Conservation (phyloP, 2,888 invertebrate species). For the Lasioglossum marginatum region DNA sequence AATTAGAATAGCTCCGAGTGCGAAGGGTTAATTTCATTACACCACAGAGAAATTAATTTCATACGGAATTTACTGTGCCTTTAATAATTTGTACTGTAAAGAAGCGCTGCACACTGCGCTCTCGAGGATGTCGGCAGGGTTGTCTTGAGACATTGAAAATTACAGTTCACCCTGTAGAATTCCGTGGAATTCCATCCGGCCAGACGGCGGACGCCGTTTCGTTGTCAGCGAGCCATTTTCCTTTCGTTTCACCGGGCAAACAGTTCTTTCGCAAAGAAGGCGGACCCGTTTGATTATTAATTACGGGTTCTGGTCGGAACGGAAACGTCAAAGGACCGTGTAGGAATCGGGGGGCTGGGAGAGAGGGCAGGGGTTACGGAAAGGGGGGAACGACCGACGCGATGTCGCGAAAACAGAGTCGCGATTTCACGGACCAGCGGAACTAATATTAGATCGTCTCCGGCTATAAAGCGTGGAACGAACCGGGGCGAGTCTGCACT, state of each 20-base stretch:
- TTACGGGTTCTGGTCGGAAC: neutral
- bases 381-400: neutral
- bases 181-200: neutral
- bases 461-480: constrained; percentile 17
- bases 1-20: no score
- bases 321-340: constrained; percentile 13
- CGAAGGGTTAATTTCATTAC: no score
- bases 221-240: constrained; percentile 10
- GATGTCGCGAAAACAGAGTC: constrained; percentile 31
- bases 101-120: neutral
- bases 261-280: neutral
- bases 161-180: neutral
- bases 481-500: neutral
- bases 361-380: neutral
- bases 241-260: constrained; percentile 25
- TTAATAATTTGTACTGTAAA: no score
- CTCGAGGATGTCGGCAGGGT: neutral
- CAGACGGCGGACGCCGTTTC: neutral
- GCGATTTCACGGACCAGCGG: constrained; percentile 50
- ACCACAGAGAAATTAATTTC: no score
- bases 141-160: neutral
- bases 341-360: neutral
- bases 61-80: no score
- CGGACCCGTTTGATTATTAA: constrained; percentile 15
- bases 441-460: constrained; percentile 52